Conservation (phyloP, 2,888 invertebrate species). For the Limenitis arthemis region DNA sequence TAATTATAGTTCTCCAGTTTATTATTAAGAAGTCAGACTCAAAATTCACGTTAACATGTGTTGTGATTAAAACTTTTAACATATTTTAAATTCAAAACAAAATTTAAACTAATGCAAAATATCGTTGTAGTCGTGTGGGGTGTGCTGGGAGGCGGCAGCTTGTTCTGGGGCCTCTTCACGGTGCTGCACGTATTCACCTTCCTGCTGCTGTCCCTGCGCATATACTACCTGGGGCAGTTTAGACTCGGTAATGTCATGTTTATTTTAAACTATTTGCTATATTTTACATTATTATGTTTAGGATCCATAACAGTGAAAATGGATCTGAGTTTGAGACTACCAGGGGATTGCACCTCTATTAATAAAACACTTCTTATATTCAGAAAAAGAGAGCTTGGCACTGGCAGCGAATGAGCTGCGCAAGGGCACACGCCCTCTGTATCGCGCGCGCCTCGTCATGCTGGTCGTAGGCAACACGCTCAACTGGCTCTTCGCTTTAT, state of each 20-base stretch:
- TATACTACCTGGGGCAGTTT: conserved; percentile 86
- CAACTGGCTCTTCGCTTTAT: conserved; percentile 79
- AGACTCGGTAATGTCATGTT: conserved; percentile 68
- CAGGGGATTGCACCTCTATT: too few relatives aligned
- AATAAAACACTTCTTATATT: too few relatives aligned
- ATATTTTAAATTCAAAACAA: neutral
- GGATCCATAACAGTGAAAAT: too few relatives aligned
- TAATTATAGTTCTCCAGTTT: too few relatives aligned
- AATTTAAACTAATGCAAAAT: neutral
- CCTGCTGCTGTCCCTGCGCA: conserved; percentile 78
- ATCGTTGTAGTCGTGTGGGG: conserved; percentile 74
- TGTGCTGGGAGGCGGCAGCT: conserved; percentile 75
- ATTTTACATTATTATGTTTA: too few relatives aligned
- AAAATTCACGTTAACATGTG: too few relatives aligned
- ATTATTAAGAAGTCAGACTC: too few relatives aligned
- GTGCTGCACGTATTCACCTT: conserved; percentile 79
- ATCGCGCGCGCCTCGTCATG: conserved; percentile 69
- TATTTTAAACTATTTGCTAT: neutral
- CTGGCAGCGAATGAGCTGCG: conserved; percentile 46
- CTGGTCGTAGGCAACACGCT: conserved; percentile 75
- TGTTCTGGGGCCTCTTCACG: conserved; percentile 85
- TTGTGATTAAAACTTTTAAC: too few relatives aligned
- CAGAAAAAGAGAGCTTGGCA: conserved; percentile 45
- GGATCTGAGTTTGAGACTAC: too few relatives aligned
- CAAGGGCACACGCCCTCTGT: conserved; percentile 44